These are phyloP conservation scores for Platycercus adscitus DNA, from an alignment of 2,113 vertebrate species.

Conservation along the genomic window DNA sequence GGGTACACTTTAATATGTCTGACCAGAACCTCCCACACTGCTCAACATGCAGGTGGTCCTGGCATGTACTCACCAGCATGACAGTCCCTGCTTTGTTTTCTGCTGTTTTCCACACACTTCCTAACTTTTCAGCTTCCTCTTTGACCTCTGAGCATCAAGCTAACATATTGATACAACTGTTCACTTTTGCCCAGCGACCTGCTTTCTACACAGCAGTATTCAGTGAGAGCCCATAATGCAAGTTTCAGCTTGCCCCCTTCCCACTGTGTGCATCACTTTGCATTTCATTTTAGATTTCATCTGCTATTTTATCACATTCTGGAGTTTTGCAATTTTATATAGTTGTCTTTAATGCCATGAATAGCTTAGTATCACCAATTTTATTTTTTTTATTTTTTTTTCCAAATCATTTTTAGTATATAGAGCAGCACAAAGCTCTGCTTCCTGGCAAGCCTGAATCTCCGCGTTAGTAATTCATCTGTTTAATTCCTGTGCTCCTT, in stretches of 20 bases:
- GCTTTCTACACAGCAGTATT: background rate
- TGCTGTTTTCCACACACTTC: background rate
- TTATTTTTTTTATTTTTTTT: background rate
- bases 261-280: background rate
- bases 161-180: background rate
- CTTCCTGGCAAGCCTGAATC: background rate
- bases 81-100: background rate
- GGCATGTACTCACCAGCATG: background rate
- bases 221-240: background rate
- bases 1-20: background rate
- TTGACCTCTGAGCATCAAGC: background rate
- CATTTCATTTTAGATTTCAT: background rate
- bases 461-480: background rate
- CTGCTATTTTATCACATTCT: background rate
- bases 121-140: background rate
- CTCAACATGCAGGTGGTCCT: background rate
- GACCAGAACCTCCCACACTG: background rate
- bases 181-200: background rate
- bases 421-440: background rate
- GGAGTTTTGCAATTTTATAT: background rate
- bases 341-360: background rate
- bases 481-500: background rate
- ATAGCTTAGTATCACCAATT: background rate
- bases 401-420: background rate
- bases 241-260: background rate